Conservation (phyloP, 2,113 vertebrate genomes). For the Grantiella picta region DNA sequence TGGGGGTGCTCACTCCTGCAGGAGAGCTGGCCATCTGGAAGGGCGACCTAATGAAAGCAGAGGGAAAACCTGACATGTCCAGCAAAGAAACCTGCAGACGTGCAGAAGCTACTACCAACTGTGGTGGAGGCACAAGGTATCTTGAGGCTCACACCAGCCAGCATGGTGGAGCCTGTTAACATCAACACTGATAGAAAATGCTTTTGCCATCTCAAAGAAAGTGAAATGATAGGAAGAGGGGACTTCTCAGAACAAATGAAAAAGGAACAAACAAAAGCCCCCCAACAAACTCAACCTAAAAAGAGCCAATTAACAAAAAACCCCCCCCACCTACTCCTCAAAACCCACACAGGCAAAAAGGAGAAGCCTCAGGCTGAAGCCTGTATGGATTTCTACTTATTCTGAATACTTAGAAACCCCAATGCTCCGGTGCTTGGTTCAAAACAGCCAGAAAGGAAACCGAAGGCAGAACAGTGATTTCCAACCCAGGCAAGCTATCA, state of each 20-base stretch:
- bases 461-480: neutral
- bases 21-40: neutral
- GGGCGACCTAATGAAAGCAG: neutral
- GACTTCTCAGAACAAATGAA: neutral
- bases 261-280: neutral
- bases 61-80: neutral
- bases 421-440: fast-evolving
- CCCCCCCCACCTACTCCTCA: too few species aligned
- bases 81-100: neutral
- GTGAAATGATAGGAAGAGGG: neutral
- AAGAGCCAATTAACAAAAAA: neutral
- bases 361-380: neutral
- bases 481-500: neutral
- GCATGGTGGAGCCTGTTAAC: neutral
- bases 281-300: neutral
- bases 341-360: neutral
- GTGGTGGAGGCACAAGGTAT: fast-evolving
- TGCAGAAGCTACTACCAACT: neutral
- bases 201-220: neutral
- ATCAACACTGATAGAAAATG: neutral
- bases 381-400: neutral
- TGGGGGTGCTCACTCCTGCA: neutral
- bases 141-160: neutral
- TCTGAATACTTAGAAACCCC: neutral
- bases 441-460: neutral